phyloP scores from a whole-genome alignment of 1,140 invertebrate species.

The Ectropis grisescens region DNA sequence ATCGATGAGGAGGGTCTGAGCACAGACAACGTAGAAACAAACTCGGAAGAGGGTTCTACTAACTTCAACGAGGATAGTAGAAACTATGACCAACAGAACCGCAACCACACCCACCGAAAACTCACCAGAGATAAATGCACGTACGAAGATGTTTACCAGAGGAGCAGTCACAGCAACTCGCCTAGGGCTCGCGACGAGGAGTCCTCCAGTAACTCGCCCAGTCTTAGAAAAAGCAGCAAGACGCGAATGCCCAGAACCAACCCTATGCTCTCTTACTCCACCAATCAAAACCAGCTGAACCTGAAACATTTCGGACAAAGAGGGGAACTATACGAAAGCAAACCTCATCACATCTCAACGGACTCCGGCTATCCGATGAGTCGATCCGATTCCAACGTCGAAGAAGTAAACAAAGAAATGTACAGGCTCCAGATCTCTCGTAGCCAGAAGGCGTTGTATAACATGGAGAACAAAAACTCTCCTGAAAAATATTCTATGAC shows the following conservation, averaged over 20 bases:
- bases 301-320: conserved; percentile 65
- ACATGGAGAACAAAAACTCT: conserved; percentile 61
- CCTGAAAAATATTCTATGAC: conserved; percentile 52
- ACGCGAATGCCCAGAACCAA: conserved; percentile 68
- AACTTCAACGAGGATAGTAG: conserved; percentile 65
- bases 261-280: conserved; percentile 66
- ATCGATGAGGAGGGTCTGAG: conserved; percentile 69
- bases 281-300: conserved; percentile 55
- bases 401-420: conserved; percentile 69
- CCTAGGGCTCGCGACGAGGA: conserved; percentile 53
- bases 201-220: conserved; percentile 60
- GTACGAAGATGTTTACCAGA: conserved; percentile 67
- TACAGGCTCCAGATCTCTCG: conserved; percentile 65
- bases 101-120: conserved; percentile 64
- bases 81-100: conserved; percentile 69
- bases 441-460: conserved; percentile 63
- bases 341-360: conserved; percentile 56
- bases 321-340: conserved; percentile 56
- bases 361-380: conserved; percentile 58
- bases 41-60: conserved; percentile 66
- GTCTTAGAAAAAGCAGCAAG: conserved; percentile 54
- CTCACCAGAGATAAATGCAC: conserved; percentile 61
- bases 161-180: conserved; percentile 53
- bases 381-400: conserved; percentile 63
- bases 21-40: conserved; percentile 68